These are phyloP conservation scores for Saccostrea cuccullata DNA, from an alignment of 1,140 invertebrate species.

Conservation along the genomic window DNA sequence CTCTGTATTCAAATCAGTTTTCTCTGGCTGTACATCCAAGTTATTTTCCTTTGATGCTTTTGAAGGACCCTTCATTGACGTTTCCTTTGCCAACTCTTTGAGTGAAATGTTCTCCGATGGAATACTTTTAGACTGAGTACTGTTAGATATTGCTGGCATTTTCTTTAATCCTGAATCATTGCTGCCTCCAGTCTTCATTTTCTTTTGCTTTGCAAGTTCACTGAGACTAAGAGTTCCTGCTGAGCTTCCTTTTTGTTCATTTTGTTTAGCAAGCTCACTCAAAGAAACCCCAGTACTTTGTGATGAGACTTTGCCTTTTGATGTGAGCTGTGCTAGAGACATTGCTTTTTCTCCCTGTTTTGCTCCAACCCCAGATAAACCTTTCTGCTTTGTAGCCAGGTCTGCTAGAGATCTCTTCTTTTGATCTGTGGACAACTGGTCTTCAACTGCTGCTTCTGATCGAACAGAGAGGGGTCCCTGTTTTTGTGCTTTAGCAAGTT, in stretches of 20 bases:
- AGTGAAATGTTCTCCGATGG: neutral
- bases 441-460: neutral
- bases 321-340: constrained; percentile 2
- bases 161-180: neutral
- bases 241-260: neutral
- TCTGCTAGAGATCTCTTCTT: neutral
- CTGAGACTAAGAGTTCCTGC: neutral
- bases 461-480: neutral
- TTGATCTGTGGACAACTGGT: neutral
- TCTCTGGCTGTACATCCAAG: neutral
- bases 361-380: neutral
- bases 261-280: neutral
- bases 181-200: neutral
- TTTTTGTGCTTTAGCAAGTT: constrained; percentile 6
- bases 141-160: neutral
- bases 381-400: neutral
- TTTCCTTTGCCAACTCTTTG: constrained; percentile 15
- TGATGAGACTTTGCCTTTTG: neutral
- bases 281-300: neutral
- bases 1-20: neutral
- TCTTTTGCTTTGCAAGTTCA: constrained; percentile 32
- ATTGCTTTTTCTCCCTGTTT: neutral
- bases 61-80: neutral
- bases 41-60: neutral
- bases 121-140: neutral